These are phyloP conservation scores for Lepus townsendii DNA, from an alignment of 2,797 vertebrate species.

Conservation along the genomic window DNA sequence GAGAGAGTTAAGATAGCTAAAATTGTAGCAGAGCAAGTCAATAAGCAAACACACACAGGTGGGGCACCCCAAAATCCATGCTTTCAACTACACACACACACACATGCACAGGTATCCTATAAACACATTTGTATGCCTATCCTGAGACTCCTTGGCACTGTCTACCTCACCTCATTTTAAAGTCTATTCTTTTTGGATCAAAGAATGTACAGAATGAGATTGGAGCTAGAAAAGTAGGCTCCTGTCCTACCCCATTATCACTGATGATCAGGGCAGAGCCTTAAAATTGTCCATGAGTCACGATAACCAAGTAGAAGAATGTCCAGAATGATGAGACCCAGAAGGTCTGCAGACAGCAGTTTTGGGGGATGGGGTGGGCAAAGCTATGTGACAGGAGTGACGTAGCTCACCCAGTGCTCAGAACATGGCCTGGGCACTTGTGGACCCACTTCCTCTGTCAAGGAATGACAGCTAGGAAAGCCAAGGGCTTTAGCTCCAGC, in stretches of 20 bases:
- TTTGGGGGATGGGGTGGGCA: slow-evolving; percentile 33
- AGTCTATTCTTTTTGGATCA: not conserved
- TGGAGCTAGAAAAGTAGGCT: not conserved
- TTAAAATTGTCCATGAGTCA: slow-evolving; percentile 32
- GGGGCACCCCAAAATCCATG: not conserved
- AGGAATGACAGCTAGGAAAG: not conserved
- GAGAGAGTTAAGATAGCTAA: not conserved
- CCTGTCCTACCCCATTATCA: not conserved
- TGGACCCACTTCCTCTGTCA: not conserved
- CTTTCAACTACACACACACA: not conserved
- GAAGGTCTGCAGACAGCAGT: slow-evolving; percentile 7
- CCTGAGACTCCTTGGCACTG: not conserved
- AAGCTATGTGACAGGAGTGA: slow-evolving; percentile 64
- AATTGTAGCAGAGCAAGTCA: not conserved
- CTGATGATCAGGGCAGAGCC: slow-evolving; percentile 31
- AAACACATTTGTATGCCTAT: not conserved
- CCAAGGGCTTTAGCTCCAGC: not conserved
- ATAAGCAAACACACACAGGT: not conserved
- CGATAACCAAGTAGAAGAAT: slow-evolving; percentile 56
- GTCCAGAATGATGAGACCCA: slow-evolving; percentile 69
- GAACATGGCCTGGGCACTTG: slow-evolving; percentile 62
- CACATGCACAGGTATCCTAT: not conserved
- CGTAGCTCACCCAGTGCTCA: slow-evolving; percentile 67
- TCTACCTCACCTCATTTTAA: not conserved
- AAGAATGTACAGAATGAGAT: not conserved